These are phyloP conservation scores for Caerostris darwini DNA, from an alignment of 1,140 invertebrate genomes.

Conservation along the genomic window DNA sequence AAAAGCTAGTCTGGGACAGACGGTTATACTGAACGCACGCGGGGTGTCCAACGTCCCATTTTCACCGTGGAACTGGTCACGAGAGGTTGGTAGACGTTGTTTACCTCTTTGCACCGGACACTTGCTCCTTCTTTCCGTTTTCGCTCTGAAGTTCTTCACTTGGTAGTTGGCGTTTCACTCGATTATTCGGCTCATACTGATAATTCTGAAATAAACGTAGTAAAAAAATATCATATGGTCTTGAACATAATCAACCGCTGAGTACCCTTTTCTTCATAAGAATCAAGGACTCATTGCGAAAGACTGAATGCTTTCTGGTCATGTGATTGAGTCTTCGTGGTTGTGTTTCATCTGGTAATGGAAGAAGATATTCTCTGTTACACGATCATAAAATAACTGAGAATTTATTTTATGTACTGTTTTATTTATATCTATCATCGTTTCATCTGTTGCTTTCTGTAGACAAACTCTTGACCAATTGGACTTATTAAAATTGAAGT, in stretches of 20 bases:
- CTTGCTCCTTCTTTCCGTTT: neutral
- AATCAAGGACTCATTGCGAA: neutral
- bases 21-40: conserved; percentile 64
- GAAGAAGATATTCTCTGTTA: neutral
- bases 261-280: no score
- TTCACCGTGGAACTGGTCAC: conserved; percentile 50
- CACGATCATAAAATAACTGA: no score
- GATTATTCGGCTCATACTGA: neutral
- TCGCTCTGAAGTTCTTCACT: neutral
- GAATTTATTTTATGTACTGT: no score
- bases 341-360: neutral
- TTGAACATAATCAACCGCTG: neutral
- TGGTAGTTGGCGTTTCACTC: neutral
- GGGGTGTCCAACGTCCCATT: conserved; percentile 46
- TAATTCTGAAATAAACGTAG: no score
- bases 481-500: no score
- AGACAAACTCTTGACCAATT: no score
- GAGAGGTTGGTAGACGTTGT: conserved; percentile 41
- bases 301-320: neutral
- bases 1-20: conserved; percentile 62
- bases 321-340: neutral
- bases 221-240: no score
- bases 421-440: no score
- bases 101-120: conserved; percentile 35
- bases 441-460: no score